A percentile compares a stretch with the other conserved stretches of the same genome.
These are phyloP conservation scores for Actias luna DNA, from an alignment of 2,888 invertebrate species.

Conservation along the genomic window DNA sequence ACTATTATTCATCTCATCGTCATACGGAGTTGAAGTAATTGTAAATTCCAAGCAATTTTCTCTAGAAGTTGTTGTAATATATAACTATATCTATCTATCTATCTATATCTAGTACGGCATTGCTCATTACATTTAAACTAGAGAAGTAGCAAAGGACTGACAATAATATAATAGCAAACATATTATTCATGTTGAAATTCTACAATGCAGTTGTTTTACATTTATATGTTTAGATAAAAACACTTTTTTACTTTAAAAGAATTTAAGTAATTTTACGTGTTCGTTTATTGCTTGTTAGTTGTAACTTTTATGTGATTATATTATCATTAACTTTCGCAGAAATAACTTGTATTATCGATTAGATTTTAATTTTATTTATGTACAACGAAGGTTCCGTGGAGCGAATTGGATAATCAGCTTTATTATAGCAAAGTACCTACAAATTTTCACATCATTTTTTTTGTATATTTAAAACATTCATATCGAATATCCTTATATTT, in stretches of 20 bases:
- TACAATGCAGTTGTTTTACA: neutral
- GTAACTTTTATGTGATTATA: neutral
- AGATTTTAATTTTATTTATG: neutral
- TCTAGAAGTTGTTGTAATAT: neutral
- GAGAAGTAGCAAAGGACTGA: neutral
- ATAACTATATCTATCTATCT: neutral
- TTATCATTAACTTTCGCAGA: neutral
- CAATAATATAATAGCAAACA: neutral
- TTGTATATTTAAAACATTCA: too few species aligned
- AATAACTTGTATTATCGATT: too few species aligned
- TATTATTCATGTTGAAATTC: neutral
- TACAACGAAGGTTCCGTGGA: neutral
- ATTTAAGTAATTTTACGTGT: neutral
- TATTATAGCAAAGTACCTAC: too few species aligned
- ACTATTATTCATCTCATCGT: neutral
- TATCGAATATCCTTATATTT: too few species aligned
- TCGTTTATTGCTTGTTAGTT: neutral
- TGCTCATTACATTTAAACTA: neutral
- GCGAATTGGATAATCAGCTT: too few species aligned
- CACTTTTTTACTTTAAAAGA: neutral
- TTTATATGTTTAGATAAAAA: neutral
- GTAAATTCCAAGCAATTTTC: neutral
- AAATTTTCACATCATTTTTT: too few species aligned
- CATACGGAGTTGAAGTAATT: neutral
- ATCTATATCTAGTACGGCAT: neutral